Percentiles rank a stretch among this genome's conserved stretches.
Evolutionary conservation across 2,797 vertebrate genomes (phyloP).

Genomic region (Oreonectes daqikongensis): DNA sequence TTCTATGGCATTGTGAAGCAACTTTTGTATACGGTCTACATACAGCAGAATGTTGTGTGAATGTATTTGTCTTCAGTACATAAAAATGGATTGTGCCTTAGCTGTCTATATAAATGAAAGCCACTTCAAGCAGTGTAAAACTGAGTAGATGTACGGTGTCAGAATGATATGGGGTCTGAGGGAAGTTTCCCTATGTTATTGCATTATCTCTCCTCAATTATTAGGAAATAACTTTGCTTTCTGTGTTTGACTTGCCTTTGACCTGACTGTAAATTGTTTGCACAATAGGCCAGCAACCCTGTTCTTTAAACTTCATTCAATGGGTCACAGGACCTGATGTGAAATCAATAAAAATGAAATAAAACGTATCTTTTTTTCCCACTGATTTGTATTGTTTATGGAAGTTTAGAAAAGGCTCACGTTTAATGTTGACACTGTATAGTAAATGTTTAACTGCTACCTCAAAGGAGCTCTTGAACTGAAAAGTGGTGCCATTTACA

Average conservation of each 20-base stretch:
- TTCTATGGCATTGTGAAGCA: no score
- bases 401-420: neutral
- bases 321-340: no score
- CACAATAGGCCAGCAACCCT: neutral
- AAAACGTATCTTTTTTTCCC: no score
- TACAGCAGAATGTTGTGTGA: no score
- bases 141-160: neutral
- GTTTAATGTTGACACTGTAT: neutral
- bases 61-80: neutral
- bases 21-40: no score
- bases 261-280: neutral
- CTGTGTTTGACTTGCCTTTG: conserved; percentile 4
- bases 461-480: neutral
- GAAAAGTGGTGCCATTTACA: neutral
- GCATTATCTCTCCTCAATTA: conserved; percentile 5
- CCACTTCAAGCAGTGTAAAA: neutral
- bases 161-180: neutral
- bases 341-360: no score
- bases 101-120: neutral
- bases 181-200: conserved; percentile 15
- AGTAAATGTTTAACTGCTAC: neutral
- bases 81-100: neutral
- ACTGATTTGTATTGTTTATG: neutral
- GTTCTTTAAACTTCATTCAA: no score
- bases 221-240: neutral